Percentiles rank a stretch among this genome's conserved stretches.
Conservation (phyloP, 2,888 invertebrate genomes). For the Apodemia zela region DNA sequence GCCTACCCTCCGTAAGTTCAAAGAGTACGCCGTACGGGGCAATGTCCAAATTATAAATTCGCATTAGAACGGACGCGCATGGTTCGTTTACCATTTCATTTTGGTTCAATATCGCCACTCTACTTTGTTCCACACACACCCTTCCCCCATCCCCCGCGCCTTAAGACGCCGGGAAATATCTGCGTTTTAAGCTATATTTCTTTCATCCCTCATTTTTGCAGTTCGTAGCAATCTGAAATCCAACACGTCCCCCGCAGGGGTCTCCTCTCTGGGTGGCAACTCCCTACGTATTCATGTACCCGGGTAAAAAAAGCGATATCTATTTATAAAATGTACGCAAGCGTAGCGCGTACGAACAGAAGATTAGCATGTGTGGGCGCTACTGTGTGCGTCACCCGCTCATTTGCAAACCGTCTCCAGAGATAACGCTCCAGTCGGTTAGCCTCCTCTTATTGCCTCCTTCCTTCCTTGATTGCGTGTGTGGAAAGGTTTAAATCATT, state of each 20-base stretch:
- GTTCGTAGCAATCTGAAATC: slow-evolving; percentile 82
- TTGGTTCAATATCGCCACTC: slow-evolving; percentile 80
- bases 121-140: slow-evolving; percentile 80
- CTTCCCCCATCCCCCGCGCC: slow-evolving; percentile 54
- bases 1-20: slow-evolving; percentile 63
- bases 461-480: slow-evolving; percentile 74
- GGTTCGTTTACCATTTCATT: slow-evolving; percentile 81
- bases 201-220: slow-evolving; percentile 82
- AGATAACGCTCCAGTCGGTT: slow-evolving; percentile 78
- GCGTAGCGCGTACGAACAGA: slow-evolving; percentile 65
- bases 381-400: slow-evolving; percentile 65
- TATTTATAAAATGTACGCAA: slow-evolving; percentile 79
- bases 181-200: slow-evolving; percentile 82
- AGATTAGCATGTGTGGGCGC: slow-evolving; percentile 59
- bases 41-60: slow-evolving; percentile 81
- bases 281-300: slow-evolving; percentile 74
- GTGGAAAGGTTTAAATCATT: slow-evolving; percentile 69
- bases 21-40: slow-evolving; percentile 67
- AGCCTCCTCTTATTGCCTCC: slow-evolving; percentile 78
- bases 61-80: slow-evolving; percentile 80
- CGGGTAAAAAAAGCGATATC: slow-evolving; percentile 80
- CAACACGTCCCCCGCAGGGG: slow-evolving; percentile 79
- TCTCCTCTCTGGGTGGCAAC: slow-evolving; percentile 64
- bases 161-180: slow-evolving; percentile 81
- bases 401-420: slow-evolving; percentile 80